These are phyloP conservation scores for Leptodirus hochenwartii DNA, from an alignment of 2,888 invertebrate species.

Conservation along the genomic window DNA sequence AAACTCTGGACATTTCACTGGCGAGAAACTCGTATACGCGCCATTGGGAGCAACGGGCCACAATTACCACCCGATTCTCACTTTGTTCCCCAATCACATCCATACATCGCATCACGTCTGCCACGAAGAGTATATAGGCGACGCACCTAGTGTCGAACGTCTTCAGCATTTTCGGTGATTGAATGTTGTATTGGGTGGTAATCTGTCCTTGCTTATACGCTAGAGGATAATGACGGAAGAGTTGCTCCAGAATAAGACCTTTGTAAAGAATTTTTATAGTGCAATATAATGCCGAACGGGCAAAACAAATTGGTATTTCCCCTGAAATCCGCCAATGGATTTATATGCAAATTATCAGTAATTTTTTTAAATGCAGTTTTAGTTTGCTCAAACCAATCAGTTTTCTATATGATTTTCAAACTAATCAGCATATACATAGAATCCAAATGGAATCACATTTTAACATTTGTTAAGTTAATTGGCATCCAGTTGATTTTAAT, in stretches of 20 bases:
- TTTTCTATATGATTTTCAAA: too few species aligned
- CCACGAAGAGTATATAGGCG: constrained; percentile 47
- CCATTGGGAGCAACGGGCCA: constrained; percentile 57
- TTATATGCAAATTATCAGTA: too few species aligned
- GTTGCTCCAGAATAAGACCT: constrained; percentile 34
- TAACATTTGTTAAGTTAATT: too few species aligned
- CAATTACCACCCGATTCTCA: constrained; percentile 42
- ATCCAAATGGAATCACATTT: too few species aligned
- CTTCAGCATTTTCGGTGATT: constrained; percentile 28
- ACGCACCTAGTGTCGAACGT: constrained; percentile 32
- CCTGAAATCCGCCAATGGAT: constrained; percentile 1
- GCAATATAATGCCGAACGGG: too few species aligned
- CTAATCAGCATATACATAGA: too few species aligned
- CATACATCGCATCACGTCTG: constrained; percentile 38
- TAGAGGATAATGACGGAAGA: constrained; percentile 37
- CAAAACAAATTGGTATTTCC: too few species aligned
- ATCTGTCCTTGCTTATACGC: constrained; percentile 44
- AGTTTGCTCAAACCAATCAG: too few species aligned
- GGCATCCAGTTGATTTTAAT: too few species aligned
- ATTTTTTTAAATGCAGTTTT: too few species aligned
- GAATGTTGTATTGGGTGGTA: constrained; percentile 28
- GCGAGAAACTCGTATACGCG: constrained; percentile 51
- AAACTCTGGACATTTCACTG: constrained; percentile 39
- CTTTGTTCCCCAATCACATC: constrained; percentile 42
- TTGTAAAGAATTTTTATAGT: constrained; percentile 21